Evolutionary conservation across 2,797 vertebrate genomes (phyloP).

Genomic region (Nasua narica): DNA sequence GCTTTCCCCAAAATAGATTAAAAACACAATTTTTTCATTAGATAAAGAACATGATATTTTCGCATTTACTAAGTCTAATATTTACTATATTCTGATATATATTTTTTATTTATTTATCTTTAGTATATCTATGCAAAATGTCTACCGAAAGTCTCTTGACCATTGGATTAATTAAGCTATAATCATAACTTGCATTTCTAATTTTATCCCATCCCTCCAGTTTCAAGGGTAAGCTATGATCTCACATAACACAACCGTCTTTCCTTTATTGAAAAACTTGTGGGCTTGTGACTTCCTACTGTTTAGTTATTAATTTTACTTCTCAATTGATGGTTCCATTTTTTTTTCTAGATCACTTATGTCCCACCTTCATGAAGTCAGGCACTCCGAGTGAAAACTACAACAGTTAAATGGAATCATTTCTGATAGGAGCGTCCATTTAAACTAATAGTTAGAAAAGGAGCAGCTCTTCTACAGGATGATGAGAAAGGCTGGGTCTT

Average conservation of each 20-base stretch:
- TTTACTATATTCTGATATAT: neutral
- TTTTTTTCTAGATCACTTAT: neutral
- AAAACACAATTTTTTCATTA: neutral
- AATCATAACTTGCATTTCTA: neutral
- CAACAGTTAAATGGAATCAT: neutral
- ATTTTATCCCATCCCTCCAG: neutral
- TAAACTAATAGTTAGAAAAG: slow-evolving; percentile 2
- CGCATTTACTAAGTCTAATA: neutral
- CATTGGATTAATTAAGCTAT: neutral
- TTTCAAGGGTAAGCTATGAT: neutral
- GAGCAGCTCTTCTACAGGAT: neutral
- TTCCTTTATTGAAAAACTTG: neutral
- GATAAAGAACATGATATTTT: neutral
- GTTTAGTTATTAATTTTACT: slow-evolving; percentile 28
- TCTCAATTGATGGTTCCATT: slow-evolving; percentile 2
- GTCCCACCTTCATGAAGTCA: neutral
- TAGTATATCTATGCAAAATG: neutral
- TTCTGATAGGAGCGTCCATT: neutral
- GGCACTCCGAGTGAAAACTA: neutral
- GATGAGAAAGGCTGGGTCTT: neutral
- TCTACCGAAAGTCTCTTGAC: slow-evolving; percentile 13
- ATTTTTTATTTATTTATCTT: neutral
- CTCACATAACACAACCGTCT: slow-evolving; percentile 1
- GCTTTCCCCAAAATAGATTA: neutral
- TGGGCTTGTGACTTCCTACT: neutral